These are phyloP conservation scores for Drymodes brunneopygia DNA, from an alignment of 2,113 vertebrate genomes.

Conservation along the genomic window DNA sequence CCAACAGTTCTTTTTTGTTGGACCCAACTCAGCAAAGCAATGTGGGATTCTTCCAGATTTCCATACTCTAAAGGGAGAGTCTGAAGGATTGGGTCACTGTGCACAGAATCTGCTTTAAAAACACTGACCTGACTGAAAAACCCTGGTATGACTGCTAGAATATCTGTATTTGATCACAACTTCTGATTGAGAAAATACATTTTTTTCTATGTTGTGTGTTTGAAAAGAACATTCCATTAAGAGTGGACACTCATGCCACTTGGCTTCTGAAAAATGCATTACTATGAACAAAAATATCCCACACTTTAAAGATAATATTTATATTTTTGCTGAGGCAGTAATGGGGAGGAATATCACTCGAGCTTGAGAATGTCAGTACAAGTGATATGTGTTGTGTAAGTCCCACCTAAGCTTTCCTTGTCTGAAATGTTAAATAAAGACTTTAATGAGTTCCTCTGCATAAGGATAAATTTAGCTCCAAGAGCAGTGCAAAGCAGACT, in stretches of 20 bases:
- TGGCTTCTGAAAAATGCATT: neutral
- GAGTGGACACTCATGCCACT: neutral
- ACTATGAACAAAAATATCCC: neutral
- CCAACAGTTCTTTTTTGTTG: neutral
- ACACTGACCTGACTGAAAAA: neutral
- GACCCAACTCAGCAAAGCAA: neutral
- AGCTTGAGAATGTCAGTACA: neutral
- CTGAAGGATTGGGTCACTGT: neutral
- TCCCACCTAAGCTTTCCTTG: neutral
- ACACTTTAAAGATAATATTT: neutral
- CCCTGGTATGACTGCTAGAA: neutral
- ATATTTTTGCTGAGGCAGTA: neutral
- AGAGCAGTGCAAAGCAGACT: neutral
- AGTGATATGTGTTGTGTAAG: neutral
- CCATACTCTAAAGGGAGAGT: neutral
- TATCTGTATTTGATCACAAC: neutral
- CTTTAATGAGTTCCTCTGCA: neutral
- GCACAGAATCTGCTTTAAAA: neutral
- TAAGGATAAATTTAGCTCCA: slow-evolving; percentile 6
- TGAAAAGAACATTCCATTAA: neutral
- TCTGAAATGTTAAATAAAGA: neutral
- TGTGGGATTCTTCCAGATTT: neutral
- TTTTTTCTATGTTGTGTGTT: neutral
- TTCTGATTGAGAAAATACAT: neutral
- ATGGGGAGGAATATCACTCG: neutral